phyloP scores from a whole-genome alignment of 1,140 invertebrate species.

The Thaumatotibia leucotreta region DNA sequence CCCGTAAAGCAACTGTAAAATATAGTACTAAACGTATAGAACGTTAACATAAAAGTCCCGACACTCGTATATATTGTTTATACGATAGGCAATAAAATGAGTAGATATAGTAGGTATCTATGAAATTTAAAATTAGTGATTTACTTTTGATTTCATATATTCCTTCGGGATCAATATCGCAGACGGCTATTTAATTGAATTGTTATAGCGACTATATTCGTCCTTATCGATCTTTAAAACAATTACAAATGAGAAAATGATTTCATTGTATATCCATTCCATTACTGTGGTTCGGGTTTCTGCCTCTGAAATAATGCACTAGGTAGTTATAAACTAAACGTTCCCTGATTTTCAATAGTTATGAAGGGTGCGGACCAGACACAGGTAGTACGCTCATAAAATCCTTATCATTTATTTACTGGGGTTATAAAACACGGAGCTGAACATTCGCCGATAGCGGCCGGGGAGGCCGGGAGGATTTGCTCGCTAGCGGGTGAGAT shows the following conservation, averaged over 20 bases:
- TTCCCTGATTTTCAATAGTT: neutral
- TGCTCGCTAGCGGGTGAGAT: neutral
- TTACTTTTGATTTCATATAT: no score
- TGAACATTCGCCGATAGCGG: neutral
- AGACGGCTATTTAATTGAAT: no score
- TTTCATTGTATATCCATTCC: no score
- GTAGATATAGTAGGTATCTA: no score
- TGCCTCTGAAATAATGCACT: neutral
- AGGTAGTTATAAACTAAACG: neutral
- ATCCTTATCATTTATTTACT: constrained; percentile 1
- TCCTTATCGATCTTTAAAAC: no score
- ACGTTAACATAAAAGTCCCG: neutral
- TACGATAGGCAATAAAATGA: no score
- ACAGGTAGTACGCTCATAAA: neutral
- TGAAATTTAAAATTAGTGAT: no score
- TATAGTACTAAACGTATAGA: neutral
- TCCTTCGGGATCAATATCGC: no score
- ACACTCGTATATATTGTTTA: neutral
- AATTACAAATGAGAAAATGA: no score
- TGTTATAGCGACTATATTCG: no score
- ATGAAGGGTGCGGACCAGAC: neutral
- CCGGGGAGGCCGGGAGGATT: neutral
- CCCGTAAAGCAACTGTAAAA: neutral
- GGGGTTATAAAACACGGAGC: neutral
- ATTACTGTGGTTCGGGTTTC: no score